Base-by-base conservation (phyloP, 2,113 vertebrate species). In the Notechis scutatus region DNA sequence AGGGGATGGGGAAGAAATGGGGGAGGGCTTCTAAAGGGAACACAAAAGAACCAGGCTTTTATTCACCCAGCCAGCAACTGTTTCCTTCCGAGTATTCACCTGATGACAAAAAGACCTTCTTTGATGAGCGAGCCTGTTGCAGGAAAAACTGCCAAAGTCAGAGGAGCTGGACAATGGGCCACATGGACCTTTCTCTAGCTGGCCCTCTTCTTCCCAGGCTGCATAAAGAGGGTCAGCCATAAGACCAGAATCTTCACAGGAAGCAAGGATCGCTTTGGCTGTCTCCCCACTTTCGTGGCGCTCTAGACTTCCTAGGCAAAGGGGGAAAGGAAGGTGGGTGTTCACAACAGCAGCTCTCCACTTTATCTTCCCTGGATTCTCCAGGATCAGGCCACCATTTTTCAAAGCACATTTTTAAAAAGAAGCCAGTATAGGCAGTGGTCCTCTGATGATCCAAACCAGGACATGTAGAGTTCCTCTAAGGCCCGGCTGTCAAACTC, bases 251-350 rank as follows among this genome's bases (percentile, higher is more conserved):
- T 97, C 97, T 45, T 97, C 97, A 93, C 96, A 94, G n/a, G 96
- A 95, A 92, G 91, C 52, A 50, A 98, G 97, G 95, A 98, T 98
- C 26, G 97, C 97, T 93, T 96, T 97, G 85, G 97, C 98, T 61
- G 96, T 96, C 69, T 98, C 98, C 93, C 97, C 98, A 0, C 96
- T 98, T 93, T 98, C 98, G 2, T 98, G 95, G 15, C 98, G 95
- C 94, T 98, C 98, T 91, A 98, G 94, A 0, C 97, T 97, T 69
- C 98, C 98, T 98, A 85, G 8, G 87, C 96, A 96, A 96, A 2
- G 91, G 55, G 87, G 42, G 1, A 61, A 61, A 89, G 93, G 29
- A 21, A 45, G 11, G 88, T 56, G 47, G 34, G 4, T 39, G 52
- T 20, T 87, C 10, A 87, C 10, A 50, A 45, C 11, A 47, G 26